A percentile compares a stretch with the other conserved stretches of the same genome.
Evolutionary conservation across 2,888 invertebrate genomes (phyloP).

Genomic region (Phortica magna): DNA sequence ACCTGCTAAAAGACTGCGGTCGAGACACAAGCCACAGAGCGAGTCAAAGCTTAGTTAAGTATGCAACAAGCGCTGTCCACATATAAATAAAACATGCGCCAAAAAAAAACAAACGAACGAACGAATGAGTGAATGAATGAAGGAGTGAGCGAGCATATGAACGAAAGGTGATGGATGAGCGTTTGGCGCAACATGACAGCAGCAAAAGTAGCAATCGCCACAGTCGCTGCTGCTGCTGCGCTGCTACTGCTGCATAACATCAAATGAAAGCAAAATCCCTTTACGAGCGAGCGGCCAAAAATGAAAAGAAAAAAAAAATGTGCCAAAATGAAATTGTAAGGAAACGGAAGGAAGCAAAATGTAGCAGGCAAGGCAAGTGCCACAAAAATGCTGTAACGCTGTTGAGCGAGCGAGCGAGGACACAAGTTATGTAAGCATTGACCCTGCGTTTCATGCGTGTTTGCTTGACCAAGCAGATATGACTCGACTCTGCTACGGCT

Average conservation of each 20-base stretch:
- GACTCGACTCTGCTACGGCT: conserved; percentile 18
- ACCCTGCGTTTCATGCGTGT: conserved; percentile 40
- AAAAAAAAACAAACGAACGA: conserved; percentile 31
- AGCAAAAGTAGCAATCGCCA: too few relatives aligned
- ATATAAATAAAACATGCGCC: conserved; percentile 72
- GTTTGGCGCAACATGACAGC: conserved; percentile 73
- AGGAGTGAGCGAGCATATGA: background rate
- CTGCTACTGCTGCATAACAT: conserved; percentile 33
- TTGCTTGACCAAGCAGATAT: conserved; percentile 71
- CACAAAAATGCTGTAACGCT: conserved; percentile 67
- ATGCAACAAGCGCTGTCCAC: conserved; percentile 58
- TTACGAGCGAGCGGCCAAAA: conserved; percentile 59
- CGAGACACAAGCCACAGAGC: conserved; percentile 25
- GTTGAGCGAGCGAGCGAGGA: conserved; percentile 22
- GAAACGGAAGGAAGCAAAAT: background rate
- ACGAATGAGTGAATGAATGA: conserved; percentile 26
- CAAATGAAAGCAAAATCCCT: conserved; percentile 67
- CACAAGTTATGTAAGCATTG: too few relatives aligned
- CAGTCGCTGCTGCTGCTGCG: conserved; percentile 1
- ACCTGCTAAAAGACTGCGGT: conserved; percentile 54
- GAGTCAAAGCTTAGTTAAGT: conserved; percentile 37
- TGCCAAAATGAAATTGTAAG: background rate
- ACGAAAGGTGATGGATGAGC: conserved; percentile 68
- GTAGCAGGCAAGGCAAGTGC: conserved; percentile 58
- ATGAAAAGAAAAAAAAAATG: background rate